These are phyloP conservation scores for Kuschelorhynchus macadamiae DNA, from an alignment of 2,888 invertebrate species.

Conservation along the genomic window DNA sequence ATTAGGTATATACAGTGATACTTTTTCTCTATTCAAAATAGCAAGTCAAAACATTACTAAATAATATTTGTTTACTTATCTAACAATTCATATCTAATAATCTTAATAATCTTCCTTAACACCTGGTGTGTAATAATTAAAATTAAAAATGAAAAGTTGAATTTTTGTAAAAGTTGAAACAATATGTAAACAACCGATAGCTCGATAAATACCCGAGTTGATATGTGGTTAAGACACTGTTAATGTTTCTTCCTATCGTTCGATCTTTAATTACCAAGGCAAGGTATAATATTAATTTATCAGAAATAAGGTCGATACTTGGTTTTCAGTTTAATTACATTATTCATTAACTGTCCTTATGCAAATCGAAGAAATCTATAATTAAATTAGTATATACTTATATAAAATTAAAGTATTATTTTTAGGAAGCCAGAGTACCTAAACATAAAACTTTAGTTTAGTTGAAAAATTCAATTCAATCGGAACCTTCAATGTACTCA, in stretches of 20 bases:
- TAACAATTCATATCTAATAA: no score
- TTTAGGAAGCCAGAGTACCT: no score
- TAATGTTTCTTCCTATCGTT: conserved; percentile 34
- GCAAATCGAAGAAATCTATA: neutral
- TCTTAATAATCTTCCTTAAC: no score
- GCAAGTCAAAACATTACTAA: no score
- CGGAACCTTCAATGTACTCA: no score
- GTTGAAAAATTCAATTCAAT: no score
- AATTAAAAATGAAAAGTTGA: conserved; percentile 3
- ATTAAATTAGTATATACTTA: no score
- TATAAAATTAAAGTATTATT: no score
- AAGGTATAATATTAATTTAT: conserved; percentile 24
- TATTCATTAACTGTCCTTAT: conserved; percentile 18
- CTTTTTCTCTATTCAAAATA: no score
- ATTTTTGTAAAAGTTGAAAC: conserved; percentile 3
- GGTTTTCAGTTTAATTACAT: conserved; percentile 25
- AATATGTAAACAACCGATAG: conserved; percentile 11
- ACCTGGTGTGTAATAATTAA: neutral
- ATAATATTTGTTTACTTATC: no score
- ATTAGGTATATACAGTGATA: no score
- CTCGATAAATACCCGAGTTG: conserved; percentile 11
- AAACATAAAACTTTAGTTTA: no score
- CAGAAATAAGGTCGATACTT: conserved; percentile 18
- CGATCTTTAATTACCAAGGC: conserved; percentile 39
- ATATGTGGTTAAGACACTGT: conserved; percentile 11